phyloP scores from a whole-genome alignment of 2,113 vertebrate genomes.

The Probosciger aterrimus region DNA sequence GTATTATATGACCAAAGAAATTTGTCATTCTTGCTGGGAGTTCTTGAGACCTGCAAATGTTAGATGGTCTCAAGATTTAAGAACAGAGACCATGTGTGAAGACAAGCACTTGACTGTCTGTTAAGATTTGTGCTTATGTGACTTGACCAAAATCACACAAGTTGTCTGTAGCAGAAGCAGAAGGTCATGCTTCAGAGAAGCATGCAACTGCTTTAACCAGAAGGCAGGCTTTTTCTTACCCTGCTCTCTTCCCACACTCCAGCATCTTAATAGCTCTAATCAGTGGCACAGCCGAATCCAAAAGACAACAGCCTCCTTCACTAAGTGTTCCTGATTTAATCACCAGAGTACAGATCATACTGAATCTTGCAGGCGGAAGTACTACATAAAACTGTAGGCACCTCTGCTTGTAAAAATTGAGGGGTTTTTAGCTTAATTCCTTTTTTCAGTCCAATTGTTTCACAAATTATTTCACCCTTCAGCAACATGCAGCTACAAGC shows the following conservation, averaged over 20 bases:
- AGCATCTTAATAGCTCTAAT: not conserved
- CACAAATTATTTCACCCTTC: not conserved
- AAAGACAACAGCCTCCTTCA: not conserved
- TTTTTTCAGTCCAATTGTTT: not conserved
- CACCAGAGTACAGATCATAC: not conserved
- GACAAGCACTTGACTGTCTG: not conserved
- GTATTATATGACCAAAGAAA: not conserved
- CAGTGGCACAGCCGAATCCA: not conserved
- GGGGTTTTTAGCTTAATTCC: not conserved
- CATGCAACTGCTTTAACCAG: not conserved
- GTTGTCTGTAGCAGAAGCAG: not conserved
- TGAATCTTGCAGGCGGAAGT: not conserved
- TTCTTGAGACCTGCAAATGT: not conserved
- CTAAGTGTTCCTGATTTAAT: not conserved
- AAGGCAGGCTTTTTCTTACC: not conserved
- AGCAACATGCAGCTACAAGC: not conserved
- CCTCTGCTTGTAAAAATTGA: not conserved
- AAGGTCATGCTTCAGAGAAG: not conserved
- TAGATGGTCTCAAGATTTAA: not conserved
- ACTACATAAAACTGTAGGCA: not conserved
- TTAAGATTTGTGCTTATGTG: not conserved
- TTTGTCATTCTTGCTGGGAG: not conserved
- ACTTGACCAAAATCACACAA: not conserved
- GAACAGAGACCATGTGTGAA: not conserved
- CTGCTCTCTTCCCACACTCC: not conserved